Percentiles rank a stretch among this genome's conserved stretches.
phyloP scores from a whole-genome alignment of 2,888 invertebrate genomes.

The Metalampra italica region DNA sequence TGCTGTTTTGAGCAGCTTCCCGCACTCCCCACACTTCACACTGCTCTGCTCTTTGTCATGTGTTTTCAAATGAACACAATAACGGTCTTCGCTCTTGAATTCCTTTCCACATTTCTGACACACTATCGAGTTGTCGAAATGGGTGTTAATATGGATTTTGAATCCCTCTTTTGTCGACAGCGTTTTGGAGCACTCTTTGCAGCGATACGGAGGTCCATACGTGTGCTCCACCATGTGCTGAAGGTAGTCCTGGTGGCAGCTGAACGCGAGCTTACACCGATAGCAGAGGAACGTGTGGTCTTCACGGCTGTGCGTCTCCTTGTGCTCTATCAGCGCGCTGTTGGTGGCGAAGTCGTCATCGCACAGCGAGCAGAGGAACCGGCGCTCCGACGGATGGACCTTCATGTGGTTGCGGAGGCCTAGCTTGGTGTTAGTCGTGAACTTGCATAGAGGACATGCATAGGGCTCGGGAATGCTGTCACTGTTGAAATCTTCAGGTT shows the following conservation, averaged over 20 bases:
- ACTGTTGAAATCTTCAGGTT: no score
- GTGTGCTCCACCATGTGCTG: no score
- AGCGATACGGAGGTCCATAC: no score
- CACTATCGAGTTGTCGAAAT: no score
- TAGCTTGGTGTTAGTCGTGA: neutral
- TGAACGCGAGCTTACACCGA: conserved; percentile 27
- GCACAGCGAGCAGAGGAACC: neutral
- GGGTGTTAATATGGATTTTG: no score
- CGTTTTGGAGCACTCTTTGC: neutral
- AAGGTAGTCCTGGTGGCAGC: neutral
- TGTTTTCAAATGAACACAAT: no score
- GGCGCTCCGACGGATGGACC: neutral
- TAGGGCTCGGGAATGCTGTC: neutral
- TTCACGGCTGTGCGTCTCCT: conserved; percentile 19
- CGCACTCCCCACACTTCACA: neutral
- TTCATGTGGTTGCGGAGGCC: neutral
- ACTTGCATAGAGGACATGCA: neutral
- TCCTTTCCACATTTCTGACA: no score
- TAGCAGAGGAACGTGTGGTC: conserved; percentile 21
- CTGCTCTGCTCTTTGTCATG: no score
- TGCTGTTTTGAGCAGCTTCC: conserved; percentile 10
- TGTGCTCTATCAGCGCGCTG: conserved; percentile 24
- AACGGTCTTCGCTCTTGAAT: no score
- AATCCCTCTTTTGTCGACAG: neutral
- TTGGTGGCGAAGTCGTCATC: conserved; percentile 21